Percentiles rank a stretch among this genome's conserved stretches.
Evolutionary conservation across 2,888 invertebrate species (phyloP).

Genomic region (Rapana venosa): DNA sequence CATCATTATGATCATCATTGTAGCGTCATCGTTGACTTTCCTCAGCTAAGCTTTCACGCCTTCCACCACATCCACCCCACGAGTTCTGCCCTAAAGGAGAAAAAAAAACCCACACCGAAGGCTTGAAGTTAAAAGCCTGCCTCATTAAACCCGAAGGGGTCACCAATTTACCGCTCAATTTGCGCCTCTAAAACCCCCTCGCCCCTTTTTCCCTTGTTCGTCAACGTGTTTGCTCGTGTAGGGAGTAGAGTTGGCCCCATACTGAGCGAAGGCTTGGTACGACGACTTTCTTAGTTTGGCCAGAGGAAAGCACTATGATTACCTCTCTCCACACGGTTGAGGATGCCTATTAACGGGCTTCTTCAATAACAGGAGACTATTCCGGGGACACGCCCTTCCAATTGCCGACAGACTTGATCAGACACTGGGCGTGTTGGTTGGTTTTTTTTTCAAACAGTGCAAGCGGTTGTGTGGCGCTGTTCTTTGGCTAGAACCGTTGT

Average conservation of each 20-base stretch:
- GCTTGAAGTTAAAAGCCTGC: background rate
- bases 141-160: slow-evolving; percentile 32
- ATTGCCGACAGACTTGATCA: background rate
- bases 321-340: background rate
- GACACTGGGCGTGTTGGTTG: background rate
- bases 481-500: too few species aligned
- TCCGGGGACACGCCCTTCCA: background rate
- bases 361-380: background rate
- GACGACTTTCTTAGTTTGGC: slow-evolving; percentile 4
- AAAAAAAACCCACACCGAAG: background rate
- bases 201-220: slow-evolving; percentile 1
- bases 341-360: slow-evolving; percentile 3
- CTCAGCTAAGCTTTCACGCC: background rate
- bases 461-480: too few species aligned
- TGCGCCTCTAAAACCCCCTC: background rate
- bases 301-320: slow-evolving; percentile 28
- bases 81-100: background rate
- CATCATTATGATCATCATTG: slow-evolving; percentile 3
- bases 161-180: slow-evolving; percentile 40
- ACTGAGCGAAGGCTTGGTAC: slow-evolving; percentile 16
- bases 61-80: background rate
- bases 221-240: background rate
- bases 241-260: background rate
- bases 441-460: background rate
- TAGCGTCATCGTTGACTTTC: slow-evolving; percentile 26